Percentiles rank a stretch among this genome's conserved stretches.
Evolutionary conservation across 2,113 vertebrate genomes (phyloP).

Genomic region (Tor tambroides): DNA sequence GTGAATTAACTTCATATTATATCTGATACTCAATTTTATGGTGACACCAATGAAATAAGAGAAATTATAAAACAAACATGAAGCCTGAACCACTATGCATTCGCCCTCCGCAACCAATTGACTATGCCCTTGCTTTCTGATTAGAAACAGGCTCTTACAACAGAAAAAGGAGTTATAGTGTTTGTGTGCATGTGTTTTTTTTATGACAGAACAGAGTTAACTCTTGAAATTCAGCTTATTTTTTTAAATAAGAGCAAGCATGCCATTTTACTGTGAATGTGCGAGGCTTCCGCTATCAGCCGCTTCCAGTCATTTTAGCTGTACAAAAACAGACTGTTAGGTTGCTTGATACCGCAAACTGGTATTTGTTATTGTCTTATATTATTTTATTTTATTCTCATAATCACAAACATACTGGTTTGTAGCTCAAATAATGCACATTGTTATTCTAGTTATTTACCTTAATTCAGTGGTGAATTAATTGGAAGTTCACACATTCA

Average conservation of each 20-base stretch:
- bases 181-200: not conserved
- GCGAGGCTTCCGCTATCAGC: not conserved
- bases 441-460: too few species aligned
- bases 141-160: conserved; percentile 6
- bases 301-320: not conserved
- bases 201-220: not conserved
- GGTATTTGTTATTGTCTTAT: not conserved
- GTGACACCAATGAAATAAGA: not conserved
- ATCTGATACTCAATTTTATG: not conserved
- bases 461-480: too few species aligned
- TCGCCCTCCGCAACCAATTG: not conserved
- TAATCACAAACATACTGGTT: too few species aligned
- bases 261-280: not conserved
- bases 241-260: not conserved
- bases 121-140: not conserved
- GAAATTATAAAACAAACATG: not conserved
- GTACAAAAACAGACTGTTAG: not conserved
- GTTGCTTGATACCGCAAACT: not conserved
- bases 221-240: not conserved
- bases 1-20: conserved; percentile 5
- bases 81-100: not conserved
- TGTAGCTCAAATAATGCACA: too few species aligned
- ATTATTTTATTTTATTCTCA: not conserved
- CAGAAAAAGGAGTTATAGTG: not conserved
- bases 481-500: too few species aligned